Percentiles rank a stretch among this genome's conserved stretches.
Evolutionary conservation across 2,797 vertebrate species (phyloP).

Genomic region (Pipistrellus pipistrellus): DNA sequence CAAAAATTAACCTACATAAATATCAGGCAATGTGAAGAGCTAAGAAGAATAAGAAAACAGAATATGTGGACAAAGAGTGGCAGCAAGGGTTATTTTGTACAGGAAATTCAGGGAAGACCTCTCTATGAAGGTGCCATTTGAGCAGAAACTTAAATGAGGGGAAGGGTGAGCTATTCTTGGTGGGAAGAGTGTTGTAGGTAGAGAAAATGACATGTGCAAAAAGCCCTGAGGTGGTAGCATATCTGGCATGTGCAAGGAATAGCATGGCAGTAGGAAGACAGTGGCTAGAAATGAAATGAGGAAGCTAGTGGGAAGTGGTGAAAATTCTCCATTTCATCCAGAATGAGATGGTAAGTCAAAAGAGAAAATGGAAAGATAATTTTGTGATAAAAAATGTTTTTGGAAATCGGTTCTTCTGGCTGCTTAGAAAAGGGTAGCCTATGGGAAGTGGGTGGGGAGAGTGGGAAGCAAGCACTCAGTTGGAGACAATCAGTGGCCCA

Average conservation of each 20-base stretch:
- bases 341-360: not conserved
- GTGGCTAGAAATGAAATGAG: not conserved
- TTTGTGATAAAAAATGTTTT: not conserved
- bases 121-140: not conserved
- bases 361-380: not conserved
- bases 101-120: not conserved
- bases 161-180: not conserved
- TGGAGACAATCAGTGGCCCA: not conserved
- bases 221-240: not conserved
- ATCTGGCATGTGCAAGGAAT: not conserved
- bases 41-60: not conserved
- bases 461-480: fast-evolving
- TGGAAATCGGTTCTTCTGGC: not conserved
- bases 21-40: not conserved
- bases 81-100: not conserved
- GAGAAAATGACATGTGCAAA: not conserved
- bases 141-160: not conserved
- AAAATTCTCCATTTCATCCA: slow-evolving; percentile 1
- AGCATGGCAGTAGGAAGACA: not conserved
- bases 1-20: not conserved
- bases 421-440: not conserved
- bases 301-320: not conserved
- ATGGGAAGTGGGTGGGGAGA: not conserved
- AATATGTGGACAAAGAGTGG: not conserved
- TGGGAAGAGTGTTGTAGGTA: not conserved